A percentile compares a stretch with the other conserved stretches of the same genome.
Evolutionary conservation across 1,140 invertebrate species (phyloP).

Genomic region (Sarcophaga bullata): DNA sequence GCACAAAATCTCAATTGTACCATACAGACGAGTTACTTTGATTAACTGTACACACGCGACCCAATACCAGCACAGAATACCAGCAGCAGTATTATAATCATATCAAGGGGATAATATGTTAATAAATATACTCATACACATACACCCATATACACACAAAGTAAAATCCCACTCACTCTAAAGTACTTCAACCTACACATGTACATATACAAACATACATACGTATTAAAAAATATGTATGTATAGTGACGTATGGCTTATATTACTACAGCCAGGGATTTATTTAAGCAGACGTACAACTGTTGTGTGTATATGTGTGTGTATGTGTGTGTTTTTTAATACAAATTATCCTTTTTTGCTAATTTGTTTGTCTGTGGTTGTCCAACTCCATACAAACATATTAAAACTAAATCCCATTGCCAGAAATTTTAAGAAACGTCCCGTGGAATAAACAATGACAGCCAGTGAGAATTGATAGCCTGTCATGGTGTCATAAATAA

Average conservation of each 20-base stretch:
- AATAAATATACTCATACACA: not conserved
- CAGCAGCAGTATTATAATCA: not conserved
- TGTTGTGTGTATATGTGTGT: not conserved
- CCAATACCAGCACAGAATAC: not conserved
- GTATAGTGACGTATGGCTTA: not conserved
- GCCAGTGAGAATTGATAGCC: not conserved
- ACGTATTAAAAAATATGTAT: too few species aligned
- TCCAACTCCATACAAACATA: not conserved
- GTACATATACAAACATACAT: too few species aligned
- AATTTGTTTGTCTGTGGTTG: not conserved
- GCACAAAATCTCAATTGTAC: not conserved
- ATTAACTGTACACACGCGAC: conserved; percentile 2
- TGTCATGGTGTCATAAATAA: conserved; percentile 34
- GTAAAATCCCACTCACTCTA: too few species aligned
- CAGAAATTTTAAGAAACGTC: not conserved
- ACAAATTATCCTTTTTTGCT: not conserved
- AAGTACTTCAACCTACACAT: not conserved
- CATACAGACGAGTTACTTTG: not conserved
- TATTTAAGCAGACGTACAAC: not conserved
- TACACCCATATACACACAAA: not conserved
- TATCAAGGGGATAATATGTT: not conserved
- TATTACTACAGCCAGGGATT: not conserved
- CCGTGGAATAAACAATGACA: not conserved
- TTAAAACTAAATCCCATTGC: not conserved
- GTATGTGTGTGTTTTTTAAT: not conserved